phyloP scores from a whole-genome alignment of 2,797 vertebrate species.

The Melanogrammus aeglefinus region DNA sequence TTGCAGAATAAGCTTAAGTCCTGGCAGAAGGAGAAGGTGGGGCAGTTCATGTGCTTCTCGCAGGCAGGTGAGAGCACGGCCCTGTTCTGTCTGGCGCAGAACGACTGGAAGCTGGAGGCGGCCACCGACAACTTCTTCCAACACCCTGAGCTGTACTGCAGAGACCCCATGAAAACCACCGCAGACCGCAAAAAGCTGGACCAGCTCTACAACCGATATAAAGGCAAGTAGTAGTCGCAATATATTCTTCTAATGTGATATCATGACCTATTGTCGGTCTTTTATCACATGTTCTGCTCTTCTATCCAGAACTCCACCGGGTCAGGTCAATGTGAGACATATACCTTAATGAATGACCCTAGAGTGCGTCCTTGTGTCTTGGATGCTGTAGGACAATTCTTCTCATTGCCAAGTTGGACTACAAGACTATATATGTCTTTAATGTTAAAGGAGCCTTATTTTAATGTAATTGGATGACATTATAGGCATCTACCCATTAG shows the following conservation, averaged over 20 bases:
- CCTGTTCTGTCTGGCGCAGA: slow-evolving; percentile 88
- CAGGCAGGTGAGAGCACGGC: slow-evolving; percentile 91
- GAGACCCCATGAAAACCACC: slow-evolving; percentile 90
- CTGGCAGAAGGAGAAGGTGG: slow-evolving; percentile 93
- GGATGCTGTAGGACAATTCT: too few species aligned
- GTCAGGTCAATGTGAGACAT: too few species aligned
- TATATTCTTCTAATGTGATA: background rate
- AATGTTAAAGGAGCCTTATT: too few species aligned
- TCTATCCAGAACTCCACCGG: too few species aligned
- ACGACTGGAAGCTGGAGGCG: slow-evolving; percentile 93
- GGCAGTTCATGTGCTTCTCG: slow-evolving; percentile 94
- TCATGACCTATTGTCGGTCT: background rate
- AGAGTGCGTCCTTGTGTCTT: too few species aligned
- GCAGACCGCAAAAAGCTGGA: slow-evolving; percentile 93
- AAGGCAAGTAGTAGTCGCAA: slow-evolving; percentile 65
- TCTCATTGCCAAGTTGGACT: too few species aligned
- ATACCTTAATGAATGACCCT: too few species aligned
- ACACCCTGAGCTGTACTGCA: slow-evolving; percentile 85
- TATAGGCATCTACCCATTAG: too few species aligned
- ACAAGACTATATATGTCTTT: too few species aligned
- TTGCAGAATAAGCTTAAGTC: slow-evolving; percentile 91
- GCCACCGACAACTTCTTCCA: slow-evolving; percentile 94
- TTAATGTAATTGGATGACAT: too few species aligned
- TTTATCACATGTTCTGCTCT: too few species aligned
- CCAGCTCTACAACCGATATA: slow-evolving; percentile 89